Evolutionary conservation across 1,140 invertebrate genomes (phyloP).

Genomic region (Schlechtendalia chinensis): DNA sequence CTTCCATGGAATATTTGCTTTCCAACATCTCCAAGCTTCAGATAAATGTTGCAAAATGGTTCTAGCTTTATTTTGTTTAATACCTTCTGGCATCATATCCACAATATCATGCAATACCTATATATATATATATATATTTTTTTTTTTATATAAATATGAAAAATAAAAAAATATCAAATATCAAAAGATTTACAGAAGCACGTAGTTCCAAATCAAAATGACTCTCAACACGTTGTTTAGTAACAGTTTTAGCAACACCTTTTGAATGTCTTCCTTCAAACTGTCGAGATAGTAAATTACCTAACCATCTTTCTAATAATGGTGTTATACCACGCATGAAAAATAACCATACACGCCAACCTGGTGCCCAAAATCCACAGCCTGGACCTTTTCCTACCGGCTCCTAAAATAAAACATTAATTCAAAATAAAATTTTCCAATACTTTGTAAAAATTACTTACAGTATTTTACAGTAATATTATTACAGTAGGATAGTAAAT

Average conservation of each 20-base stretch:
- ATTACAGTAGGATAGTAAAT: constrained; percentile 99
- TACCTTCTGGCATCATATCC: constrained; percentile 99
- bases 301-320: constrained; percentile 94
- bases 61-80: constrained; percentile 98
- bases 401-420: constrained; percentile 64
- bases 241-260: constrained; percentile 98
- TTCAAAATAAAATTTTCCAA: neutral
- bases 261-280: constrained; percentile 99
- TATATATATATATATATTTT: too few relatives aligned
- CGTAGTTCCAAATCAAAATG: constrained; percentile 98
- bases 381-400: constrained; percentile 98
- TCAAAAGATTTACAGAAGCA: constrained; percentile 71
- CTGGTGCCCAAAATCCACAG: constrained; percentile 98
- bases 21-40: constrained; percentile 99
- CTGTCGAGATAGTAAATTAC: constrained; percentile 94
- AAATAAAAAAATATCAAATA: neutral
- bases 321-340: constrained; percentile 99
- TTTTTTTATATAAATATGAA: neutral
- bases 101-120: constrained; percentile 97
- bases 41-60: constrained; percentile 98
- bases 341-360: constrained; percentile 99
- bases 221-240: constrained; percentile 98
- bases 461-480: constrained; percentile 99
- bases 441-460: constrained; percentile 59
- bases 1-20: constrained; percentile 99